Evolutionary conservation across 2,113 vertebrate genomes (phyloP).

Genomic region (Oncorhynchus kisutch): DNA sequence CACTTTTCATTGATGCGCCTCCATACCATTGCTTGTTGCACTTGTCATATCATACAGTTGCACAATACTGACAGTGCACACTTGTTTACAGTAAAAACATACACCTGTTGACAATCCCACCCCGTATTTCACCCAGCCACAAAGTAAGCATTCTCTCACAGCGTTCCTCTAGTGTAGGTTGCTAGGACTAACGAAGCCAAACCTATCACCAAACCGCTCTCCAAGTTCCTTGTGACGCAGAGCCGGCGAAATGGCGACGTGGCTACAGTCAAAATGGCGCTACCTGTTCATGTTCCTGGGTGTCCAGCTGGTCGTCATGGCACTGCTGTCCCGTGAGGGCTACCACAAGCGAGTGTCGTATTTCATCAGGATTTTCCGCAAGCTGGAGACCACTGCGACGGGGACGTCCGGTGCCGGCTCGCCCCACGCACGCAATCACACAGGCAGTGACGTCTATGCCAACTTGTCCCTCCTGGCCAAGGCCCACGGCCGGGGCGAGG

Average conservation of each 20-base stretch:
- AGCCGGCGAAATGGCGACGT: constrained; percentile 42
- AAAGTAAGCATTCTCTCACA: not conserved
- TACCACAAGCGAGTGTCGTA: constrained; percentile 73
- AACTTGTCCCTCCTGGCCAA: constrained; percentile 70
- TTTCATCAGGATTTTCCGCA: constrained; percentile 77
- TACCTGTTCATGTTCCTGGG: constrained; percentile 76
- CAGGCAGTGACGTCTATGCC: constrained; percentile 66
- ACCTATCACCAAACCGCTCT: not conserved
- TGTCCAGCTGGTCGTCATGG: constrained; percentile 79
- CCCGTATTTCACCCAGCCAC: not conserved
- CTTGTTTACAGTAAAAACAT: not conserved
- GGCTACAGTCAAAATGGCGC: constrained; percentile 73
- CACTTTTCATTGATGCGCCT: not conserved
- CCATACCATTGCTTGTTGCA: not conserved
- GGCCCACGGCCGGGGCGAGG: constrained; percentile 40
- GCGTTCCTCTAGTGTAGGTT: no score
- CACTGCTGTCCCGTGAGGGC: constrained; percentile 74
- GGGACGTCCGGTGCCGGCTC: not conserved
- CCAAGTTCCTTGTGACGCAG: not conserved
- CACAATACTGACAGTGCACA: no score
- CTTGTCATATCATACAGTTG: constrained; percentile 12
- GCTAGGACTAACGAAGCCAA: not conserved
- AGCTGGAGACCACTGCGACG: constrained; percentile 22
- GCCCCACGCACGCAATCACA: constrained; percentile 54
- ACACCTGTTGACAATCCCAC: no score